Conservation (phyloP, 2,888 invertebrate species). For the Sarcophaga carnaria region DNA sequence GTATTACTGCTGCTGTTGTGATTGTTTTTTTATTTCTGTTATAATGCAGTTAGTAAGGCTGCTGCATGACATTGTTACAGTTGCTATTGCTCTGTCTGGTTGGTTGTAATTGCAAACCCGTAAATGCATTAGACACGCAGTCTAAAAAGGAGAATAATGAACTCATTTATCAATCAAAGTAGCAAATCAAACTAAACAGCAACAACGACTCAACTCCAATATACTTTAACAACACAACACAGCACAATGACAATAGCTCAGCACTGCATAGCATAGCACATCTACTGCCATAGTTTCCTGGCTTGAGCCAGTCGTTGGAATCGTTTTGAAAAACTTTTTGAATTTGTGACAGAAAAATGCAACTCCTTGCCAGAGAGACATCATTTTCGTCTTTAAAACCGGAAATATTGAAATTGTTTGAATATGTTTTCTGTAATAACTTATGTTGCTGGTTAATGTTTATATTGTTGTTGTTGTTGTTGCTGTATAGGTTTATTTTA, state of each 20-base stretch:
- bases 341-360: neutral
- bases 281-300: neutral
- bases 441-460: neutral
- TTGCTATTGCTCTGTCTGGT: neutral
- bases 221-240: slow-evolving; percentile 39
- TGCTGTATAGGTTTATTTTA: neutral
- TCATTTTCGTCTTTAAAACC: slow-evolving; percentile 59
- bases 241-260: slow-evolving; percentile 26
- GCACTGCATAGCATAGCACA: neutral
- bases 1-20: slow-evolving; percentile 8
- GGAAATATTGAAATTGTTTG: slow-evolving; percentile 66
- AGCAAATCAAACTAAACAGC: slow-evolving; percentile 62
- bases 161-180: slow-evolving; percentile 70
- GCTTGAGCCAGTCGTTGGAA: neutral
- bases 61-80: neutral
- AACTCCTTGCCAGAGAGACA: slow-evolving; percentile 34
- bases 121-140: slow-evolving; percentile 69
- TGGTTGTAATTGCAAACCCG: slow-evolving; percentile 46
- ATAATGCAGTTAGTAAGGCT: neutral
- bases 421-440: neutral
- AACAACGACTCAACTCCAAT: slow-evolving; percentile 21
- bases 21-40: neutral
- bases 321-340: neutral
- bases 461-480: neutral
- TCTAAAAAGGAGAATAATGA: slow-evolving; percentile 67